Conservation (phyloP, 2,888 invertebrate genomes). For the Torymus auratus region DNA sequence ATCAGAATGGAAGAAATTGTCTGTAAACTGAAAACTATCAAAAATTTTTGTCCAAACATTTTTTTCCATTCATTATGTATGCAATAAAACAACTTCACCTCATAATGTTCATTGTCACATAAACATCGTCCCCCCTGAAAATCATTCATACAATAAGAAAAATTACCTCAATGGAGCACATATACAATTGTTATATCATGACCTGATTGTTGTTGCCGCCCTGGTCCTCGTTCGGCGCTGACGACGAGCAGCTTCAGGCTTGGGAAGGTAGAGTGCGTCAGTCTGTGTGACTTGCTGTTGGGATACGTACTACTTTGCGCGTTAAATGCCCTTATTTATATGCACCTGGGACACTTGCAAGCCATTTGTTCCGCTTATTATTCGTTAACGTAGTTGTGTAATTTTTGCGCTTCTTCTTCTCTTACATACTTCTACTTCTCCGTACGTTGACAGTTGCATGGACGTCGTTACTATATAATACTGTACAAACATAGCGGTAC, state of each 20-base stretch:
- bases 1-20: too few species aligned
- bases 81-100: too few species aligned
- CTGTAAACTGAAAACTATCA: too few species aligned
- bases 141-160: not conserved
- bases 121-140: not conserved
- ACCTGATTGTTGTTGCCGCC: slow-evolving; percentile 71
- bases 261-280: slow-evolving; percentile 88
- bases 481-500: slow-evolving; percentile 3
- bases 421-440: not conserved
- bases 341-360: slow-evolving; percentile 69
- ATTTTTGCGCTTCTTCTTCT: slow-evolving; percentile 30
- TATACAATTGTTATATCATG: slow-evolving; percentile 52
- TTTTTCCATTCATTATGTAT: too few species aligned
- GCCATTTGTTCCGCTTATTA: slow-evolving; percentile 47
- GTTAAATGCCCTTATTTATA: slow-evolving; percentile 72
- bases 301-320: slow-evolving; percentile 75
- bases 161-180: slow-evolving; percentile 12
- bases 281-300: slow-evolving; percentile 75
- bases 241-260: slow-evolving; percentile 81
- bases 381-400: slow-evolving; percentile 40
- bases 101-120: too few species aligned
- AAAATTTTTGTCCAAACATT: too few species aligned
- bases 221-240: slow-evolving; percentile 64
- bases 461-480: not conserved
- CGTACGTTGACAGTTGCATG: not conserved